These are phyloP conservation scores for Bostrychus sinensis DNA, from an alignment of 2,113 vertebrate species.

Conservation along the genomic window DNA sequence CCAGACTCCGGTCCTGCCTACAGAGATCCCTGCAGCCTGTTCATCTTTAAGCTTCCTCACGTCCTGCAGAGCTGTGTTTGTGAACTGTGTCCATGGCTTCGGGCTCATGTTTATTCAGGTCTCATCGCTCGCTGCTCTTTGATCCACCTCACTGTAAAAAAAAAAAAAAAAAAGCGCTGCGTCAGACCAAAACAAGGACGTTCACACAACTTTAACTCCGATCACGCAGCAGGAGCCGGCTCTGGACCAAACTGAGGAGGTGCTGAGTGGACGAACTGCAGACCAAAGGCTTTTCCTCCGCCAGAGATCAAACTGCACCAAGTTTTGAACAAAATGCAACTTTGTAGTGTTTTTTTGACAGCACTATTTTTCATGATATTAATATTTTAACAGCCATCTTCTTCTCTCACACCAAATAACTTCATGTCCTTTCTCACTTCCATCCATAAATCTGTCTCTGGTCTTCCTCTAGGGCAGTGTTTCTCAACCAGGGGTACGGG, in stretches of 20 bases:
- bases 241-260: neutral
- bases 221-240: neutral
- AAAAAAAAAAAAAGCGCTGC: too few relatives aligned
- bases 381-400: neutral
- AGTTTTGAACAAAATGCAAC: too few relatives aligned
- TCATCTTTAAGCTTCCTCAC: neutral
- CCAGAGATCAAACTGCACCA: neutral
- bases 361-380: neutral
- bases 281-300: neutral
- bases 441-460: too few relatives aligned
- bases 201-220: slow-evolving; percentile 1
- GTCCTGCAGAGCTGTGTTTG: neutral
- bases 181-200: neutral
- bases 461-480: too few relatives aligned
- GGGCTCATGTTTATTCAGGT: neutral
- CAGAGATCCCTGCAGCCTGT: too few relatives aligned
- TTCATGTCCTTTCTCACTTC: too few relatives aligned
- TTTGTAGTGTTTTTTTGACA: neutral
- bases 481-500: too few relatives aligned
- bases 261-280: neutral
- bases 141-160: neutral
- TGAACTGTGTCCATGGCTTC: neutral
- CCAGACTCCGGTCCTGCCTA: too few relatives aligned
- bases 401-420: neutral
- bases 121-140: neutral